Base-by-base conservation (phyloP, 2,888 invertebrate genomes). In the Melanotus villosus region DNA sequence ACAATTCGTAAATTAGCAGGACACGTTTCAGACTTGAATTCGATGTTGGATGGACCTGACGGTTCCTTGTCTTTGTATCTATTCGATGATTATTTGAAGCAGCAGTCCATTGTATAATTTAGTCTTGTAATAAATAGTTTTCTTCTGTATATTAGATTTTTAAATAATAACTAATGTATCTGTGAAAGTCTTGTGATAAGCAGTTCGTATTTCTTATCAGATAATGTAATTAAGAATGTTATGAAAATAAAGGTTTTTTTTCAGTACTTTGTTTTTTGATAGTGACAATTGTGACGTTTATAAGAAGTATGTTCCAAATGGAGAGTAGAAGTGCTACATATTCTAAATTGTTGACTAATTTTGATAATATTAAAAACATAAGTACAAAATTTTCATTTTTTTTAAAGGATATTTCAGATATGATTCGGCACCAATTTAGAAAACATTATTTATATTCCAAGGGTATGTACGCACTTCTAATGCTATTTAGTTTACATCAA, bases 1-100 rank as follows among this genome's bases (percentile, higher is more conserved):
- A 86, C 84, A 9, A 88, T 95, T 76, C 89, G 95, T 43, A 86
- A 88, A 41, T 83, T 95, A 26, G 90, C 94, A 18, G 95, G 95
- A 1, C 89, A 93, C 84, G 88, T 90, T 65, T 87, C 88, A 12
- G 94, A 95, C 84, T 87, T 95, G 79, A 89, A 90, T 81, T 87
- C 87, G 62, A 86, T 94, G 80, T 86, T 93, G 72, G 84, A 85
- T 47, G 84, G 86, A 68, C 85, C 86, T 71, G 91, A 92, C 76
- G 85, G 89, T 59, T 89, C 92, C 0, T 84, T 94, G 63, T 86
- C 90, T 7, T 80, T 93, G 67, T 94, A 89, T 80, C 81, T 95
- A 75, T 95, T 94, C 81, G 94, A 95, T 85, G 92, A 94, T 80
- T 90, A 86, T 75, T 81, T 87, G 32, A 80, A 84, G 72, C 84